Percentiles rank a stretch among this genome's conserved stretches.
These are phyloP conservation scores for Holocentrus rufus DNA, from an alignment of 2,797 vertebrate genomes.

Conservation along the genomic window DNA sequence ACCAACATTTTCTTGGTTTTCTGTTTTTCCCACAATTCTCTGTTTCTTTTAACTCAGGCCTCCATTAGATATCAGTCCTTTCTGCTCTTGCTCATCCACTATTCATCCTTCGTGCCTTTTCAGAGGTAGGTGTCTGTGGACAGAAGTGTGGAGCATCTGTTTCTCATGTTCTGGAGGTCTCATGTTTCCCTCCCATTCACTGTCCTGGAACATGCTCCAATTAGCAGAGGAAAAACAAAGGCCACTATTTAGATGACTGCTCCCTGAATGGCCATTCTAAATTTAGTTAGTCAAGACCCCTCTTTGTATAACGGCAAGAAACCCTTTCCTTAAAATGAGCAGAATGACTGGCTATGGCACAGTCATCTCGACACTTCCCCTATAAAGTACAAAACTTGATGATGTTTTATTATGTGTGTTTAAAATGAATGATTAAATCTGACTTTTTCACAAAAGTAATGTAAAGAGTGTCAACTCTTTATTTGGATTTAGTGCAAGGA, in stretches of 20 bases:
- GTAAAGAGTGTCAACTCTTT: neutral
- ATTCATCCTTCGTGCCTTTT: slow-evolving; percentile 36
- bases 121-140: slow-evolving; percentile 49
- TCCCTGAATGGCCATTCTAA: slow-evolving; percentile 30
- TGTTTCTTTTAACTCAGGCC: slow-evolving; percentile 43
- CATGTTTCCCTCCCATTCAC: slow-evolving; percentile 46
- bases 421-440: neutral
- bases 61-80: slow-evolving; percentile 34
- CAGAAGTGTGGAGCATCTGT: slow-evolving; percentile 59
- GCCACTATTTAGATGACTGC: slow-evolving; percentile 35
- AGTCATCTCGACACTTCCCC: neutral
- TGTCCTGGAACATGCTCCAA: slow-evolving; percentile 61
- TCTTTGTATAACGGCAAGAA: neutral
- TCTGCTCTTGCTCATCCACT: slow-evolving; percentile 32
- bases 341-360: neutral
- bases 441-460: neutral
- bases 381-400: neutral
- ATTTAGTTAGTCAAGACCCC: slow-evolving; percentile 12
- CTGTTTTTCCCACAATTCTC: slow-evolving; percentile 19
- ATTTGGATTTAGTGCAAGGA: neutral
- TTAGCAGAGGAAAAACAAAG: slow-evolving; percentile 70
- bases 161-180: slow-evolving; percentile 55
- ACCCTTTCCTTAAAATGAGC: slow-evolving; percentile 64
- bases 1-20: slow-evolving; percentile 34
- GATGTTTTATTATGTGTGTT: neutral